Base-by-base conservation (phyloP, 2,113 vertebrate genomes). In the Syngnathus floridae region DNA sequence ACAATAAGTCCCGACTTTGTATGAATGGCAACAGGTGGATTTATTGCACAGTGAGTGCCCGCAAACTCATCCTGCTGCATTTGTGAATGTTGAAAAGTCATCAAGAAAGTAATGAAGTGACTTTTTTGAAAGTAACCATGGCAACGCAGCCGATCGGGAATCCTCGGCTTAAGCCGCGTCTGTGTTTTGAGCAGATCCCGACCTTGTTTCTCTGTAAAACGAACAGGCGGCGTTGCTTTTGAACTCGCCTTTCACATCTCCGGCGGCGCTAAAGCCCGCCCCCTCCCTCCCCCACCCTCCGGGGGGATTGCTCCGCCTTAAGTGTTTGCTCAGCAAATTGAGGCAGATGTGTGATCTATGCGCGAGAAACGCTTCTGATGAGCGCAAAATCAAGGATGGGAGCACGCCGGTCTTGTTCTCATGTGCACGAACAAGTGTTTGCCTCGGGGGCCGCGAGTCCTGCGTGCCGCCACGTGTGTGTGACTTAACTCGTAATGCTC, bases 241-340 rank as follows among this genome's bases (percentile, higher is more conserved):
- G 77, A 88, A 84, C 83, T 70, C 79, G 77, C 79, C 78, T 78
- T 85, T 82, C 78, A 77, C 80, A 80, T 84, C 81, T 67, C 65
- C 19, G 71, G 74, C 67, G 72, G 62, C n/a, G 55, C 76, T 83
- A 79, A 82, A 75, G 73, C 63, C 73, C 46, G 76, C 77, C 88
- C 78, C 77, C 88, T 14, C 43, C 13, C 38, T 7, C 38, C 5
- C 38, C 38, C 38, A 40, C 38, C 5, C 38, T 74, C 70, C 80
- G 26, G 65, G 78, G 84, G 85, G 75, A 82, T 70, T 61, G 63
- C 82, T 77, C 71, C 61, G 70, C 78, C 72, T 43, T 68, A 70
- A 77, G 73, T 87, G 85, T 88, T 88, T 87, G 74, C 78, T 86
- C 81, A 80, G 80, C 70, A 82, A 77, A 84, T 85, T 82, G 77